These are phyloP conservation scores for Scomber scombrus DNA, from an alignment of 2,113 vertebrate genomes.

Conservation along the genomic window DNA sequence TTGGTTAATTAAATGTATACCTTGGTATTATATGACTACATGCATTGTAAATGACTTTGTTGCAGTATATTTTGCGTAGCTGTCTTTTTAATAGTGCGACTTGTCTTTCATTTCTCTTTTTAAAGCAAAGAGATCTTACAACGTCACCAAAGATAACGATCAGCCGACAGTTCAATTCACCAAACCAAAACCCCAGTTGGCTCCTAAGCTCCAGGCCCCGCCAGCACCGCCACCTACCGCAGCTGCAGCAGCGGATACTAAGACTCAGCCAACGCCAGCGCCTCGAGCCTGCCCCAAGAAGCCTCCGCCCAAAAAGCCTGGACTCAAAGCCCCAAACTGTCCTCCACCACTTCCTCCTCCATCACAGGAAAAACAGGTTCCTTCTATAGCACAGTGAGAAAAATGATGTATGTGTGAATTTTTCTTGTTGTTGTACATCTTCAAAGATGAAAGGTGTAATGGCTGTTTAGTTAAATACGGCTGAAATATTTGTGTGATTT, in stretches of 20 bases:
- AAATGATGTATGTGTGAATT: neutral
- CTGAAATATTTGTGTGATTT: conserved; percentile 5
- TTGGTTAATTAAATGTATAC: no score
- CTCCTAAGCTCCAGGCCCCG: conserved; percentile 49
- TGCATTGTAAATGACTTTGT: neutral
- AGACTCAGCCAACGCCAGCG: conserved; percentile 1
- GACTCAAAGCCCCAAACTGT: conserved; percentile 75
- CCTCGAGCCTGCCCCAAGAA: conserved; percentile 59
- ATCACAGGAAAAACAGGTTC: conserved; percentile 66
- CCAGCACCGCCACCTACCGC: neutral
- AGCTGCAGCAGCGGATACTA: neutral
- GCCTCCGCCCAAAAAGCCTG: conserved; percentile 61
- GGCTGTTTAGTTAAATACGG: neutral
- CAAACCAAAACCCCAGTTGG: conserved; percentile 39
- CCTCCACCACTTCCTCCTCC: conserved; percentile 85
- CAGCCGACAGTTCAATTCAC: conserved; percentile 52
- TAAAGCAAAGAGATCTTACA: conserved; percentile 76
- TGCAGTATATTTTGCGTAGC: neutral
- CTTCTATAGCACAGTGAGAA: conserved; percentile 64
- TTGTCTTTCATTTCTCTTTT: conserved; percentile 14
- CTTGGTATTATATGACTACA: no score
- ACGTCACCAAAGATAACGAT: conserved; percentile 39
- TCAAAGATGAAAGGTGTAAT: neutral
- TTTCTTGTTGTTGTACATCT: neutral
- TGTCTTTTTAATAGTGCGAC: rapidly evolving